Base-by-base conservation (phyloP, 2,113 vertebrate species). In the Esox niger region DNA sequence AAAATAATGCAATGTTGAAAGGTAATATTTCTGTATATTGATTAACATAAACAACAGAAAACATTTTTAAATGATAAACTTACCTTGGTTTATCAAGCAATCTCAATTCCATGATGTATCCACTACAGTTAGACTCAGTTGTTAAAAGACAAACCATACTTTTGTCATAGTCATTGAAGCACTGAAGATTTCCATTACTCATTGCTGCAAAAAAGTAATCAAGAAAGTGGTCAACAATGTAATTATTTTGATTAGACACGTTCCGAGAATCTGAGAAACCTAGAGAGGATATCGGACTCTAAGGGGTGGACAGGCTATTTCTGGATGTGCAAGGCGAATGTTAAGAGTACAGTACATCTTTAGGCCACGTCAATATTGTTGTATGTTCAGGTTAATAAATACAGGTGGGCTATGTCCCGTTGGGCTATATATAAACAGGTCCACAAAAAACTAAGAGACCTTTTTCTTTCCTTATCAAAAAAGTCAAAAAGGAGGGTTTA, bases 111-210 rank as follows among this genome's bases (percentile, higher is more conserved):
- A 91, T 1, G 0, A 0, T 81, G 61, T 87, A 82, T 35, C 62
- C 69, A 2, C 64, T 2, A 72, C 89, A 91, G 33, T 70, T 78
- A 62, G 52, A 10, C 2, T 26, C 49, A 4, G 65, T 20, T 4
- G 10, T 38, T 3, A 88, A 56, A 0, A 55, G 20, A 52, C 91
- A 92, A 20, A 3, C 32, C 66, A 86, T 77, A 1, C 0, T 0
- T 0, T 2, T 0, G 0, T 32, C 32, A 11, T 2, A 75, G 78
- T 91, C 79, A 49, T 86, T 79, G 25, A 75, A 68, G 38, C 89
- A 91, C 7, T 65, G 31, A 4, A 88, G 60, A 31, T 38, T 9
- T 1, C 32, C 8, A 7, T 46, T 13, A 52, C 47, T 52, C n/a
- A 23, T 52, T 23, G n/a, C 47, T 52, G 21, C 47, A 52, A 52